Conservation (phyloP, 2,797 vertebrate species). For the Gymnothorax reevesii region DNA sequence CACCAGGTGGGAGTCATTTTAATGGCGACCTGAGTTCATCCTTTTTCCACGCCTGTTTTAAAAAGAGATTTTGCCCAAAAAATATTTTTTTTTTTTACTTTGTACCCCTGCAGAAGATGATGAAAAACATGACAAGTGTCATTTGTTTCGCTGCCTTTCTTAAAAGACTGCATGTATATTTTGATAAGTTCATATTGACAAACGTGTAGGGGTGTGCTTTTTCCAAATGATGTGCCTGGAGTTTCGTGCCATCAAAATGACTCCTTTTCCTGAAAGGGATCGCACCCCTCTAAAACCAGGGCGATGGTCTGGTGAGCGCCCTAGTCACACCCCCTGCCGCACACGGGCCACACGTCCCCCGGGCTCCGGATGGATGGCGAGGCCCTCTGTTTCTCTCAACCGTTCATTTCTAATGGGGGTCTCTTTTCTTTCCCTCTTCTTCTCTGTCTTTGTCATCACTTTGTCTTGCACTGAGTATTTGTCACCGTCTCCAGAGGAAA, state of each 20-base stretch:
- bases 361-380: not conserved
- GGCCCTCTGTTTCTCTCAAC: conserved; percentile 27
- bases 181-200: no score
- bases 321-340: not conserved
- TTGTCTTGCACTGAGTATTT: conserved; percentile 56
- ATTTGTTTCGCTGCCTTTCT: no score
- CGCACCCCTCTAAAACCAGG: not conserved
- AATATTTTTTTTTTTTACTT: no score
- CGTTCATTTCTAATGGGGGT: conserved; percentile 48
- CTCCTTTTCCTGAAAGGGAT: conserved; percentile 25
- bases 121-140: no score
- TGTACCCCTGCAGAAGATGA: no score
- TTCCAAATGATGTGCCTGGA: not conserved
- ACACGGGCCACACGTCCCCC: not conserved
- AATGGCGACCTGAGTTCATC: not conserved
- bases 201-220: not conserved
- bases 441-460: conserved; percentile 41
- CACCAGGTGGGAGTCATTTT: conserved; percentile 24
- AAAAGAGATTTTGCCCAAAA: no score
- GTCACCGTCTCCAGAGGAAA: conserved; percentile 76
- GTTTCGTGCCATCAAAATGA: conserved; percentile 38
- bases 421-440: conserved; percentile 44
- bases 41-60: not conserved
- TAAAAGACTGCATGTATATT: no score
- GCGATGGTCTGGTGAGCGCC: not conserved